Base-by-base conservation (phyloP, 2,888 invertebrate genomes). In the Notodonta dromedarius region DNA sequence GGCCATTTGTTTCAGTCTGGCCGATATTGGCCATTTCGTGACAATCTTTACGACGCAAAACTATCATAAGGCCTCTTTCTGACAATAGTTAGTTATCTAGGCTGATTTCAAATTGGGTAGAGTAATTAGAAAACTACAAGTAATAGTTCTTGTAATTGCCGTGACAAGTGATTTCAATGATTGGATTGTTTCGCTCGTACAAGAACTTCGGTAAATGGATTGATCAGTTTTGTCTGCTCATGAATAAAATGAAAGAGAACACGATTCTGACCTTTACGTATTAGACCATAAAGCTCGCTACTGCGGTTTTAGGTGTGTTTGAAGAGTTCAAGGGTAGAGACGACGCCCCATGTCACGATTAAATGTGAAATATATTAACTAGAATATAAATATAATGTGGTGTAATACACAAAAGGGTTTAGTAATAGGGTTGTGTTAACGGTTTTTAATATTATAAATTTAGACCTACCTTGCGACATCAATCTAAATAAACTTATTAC, bases 251-350 rank as follows among this genome's bases (percentile, higher is more conserved):
- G 56, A 48, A 65, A 60, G 44, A 51, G 59, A 57, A 42, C 58
- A 57, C 66, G 62, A 69, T 62, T 64, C 46, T 63, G 61, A 75
- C 67, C 66, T 71, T 70, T 74, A 70, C 56, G 57, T 56, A 66
- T 61, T 58, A 56, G 62, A 61, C 51, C 53, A 71, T 56, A 69
- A 53, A 65, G 52, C 51, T 59, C 56, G 61, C 60, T 67, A 63
- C 52, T 52, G 56, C 58, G 61, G 55, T 52, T 67, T 64, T 61
- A 64, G 77, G 71, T 67, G 75, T 74, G 70, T 67, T 60, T 59
- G 57, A 63, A 39, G 63, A 67, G 76, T 74, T 76, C 74, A 76
- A 75, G 74, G 76, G 68, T 74, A 68, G 61, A 53, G 59, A 60
- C 74, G 69, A 69, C 76, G 74, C 76, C 74, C 67, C 62, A 57